Evolutionary conservation across 2,113 vertebrate genomes (phyloP), one percentile per base, ranked within the genome.

Genomic region (Macrotus californicus): DNA sequence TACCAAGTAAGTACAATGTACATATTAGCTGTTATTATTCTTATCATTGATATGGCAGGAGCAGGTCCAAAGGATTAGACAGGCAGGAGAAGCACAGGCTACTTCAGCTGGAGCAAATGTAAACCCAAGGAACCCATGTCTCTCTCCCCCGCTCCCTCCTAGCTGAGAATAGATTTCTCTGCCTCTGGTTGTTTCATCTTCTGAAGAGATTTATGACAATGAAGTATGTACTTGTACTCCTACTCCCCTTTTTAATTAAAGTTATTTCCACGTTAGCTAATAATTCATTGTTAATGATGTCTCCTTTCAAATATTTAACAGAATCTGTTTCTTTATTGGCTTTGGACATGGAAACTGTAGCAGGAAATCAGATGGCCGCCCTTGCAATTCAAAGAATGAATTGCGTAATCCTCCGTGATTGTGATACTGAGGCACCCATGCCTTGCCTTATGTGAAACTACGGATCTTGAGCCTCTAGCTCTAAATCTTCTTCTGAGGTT

Each of bases 111-210:
- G 95, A 93, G 93, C 14, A 73, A 70, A 66, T 73, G 6, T 13
- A 89, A 89, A 64, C 16, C 54, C n/a, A 83, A 85, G 69, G 39
- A 52, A 50, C 4, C 21, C 22, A 29, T 13, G 1, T n/a, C 16
- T 72, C 13, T 19, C 15, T 64, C 19, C 39, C 15, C 46, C 9
- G 21, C 19, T 61, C 22, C 46, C 19, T 85, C 9, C 16, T 10
- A 7, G 46, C 76, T 84, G 18, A 69, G 73, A 94, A 29, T 3
- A 54, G 18, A 87, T 84, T 90, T 94, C 41, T 89, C 67, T 75
- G n/a, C n/a, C 41, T 95, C 73, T 67, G 24, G 24, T 95, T 87
- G 43, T 86, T 95, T 95, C 69, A 87, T 92, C 46, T 92, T 93
- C 81, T 85, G 76, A 81, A 81, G 67, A 95, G 72, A 88, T 82